Conservation (phyloP, 2,113 vertebrate species). For the Oryzias woworae region DNA sequence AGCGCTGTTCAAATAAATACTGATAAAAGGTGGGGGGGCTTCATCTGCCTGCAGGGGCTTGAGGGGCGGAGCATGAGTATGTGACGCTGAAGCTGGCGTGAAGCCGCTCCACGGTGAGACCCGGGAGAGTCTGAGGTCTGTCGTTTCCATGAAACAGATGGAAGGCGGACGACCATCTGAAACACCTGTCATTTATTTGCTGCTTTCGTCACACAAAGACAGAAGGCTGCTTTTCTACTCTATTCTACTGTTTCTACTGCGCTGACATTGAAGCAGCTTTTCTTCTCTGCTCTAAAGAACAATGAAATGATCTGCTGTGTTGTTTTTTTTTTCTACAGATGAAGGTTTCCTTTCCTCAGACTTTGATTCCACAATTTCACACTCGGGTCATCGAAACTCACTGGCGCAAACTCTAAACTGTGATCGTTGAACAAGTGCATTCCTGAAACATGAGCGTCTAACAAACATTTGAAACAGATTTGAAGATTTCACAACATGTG, state of each 20-base stretch:
- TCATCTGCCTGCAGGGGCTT: conserved; percentile 24
- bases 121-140: no score
- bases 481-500: neutral
- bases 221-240: conserved; percentile 3
- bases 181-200: neutral
- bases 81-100: no score
- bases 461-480: neutral
- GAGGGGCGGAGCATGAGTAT: no score
- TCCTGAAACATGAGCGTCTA: no score
- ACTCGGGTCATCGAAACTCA: no score
- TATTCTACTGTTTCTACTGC: conserved; percentile 15
- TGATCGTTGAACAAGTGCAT: no score
- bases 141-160: conserved; percentile 1
- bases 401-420: no score
- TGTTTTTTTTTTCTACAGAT: neutral
- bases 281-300: neutral
- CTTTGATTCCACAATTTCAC: neutral
- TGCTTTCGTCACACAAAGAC: conserved; percentile 9
- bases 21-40: conserved; percentile 28
- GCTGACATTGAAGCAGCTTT: conserved; percentile 9
- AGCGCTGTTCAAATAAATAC: conserved; percentile 54
- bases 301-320: neutral
- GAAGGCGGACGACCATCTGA: neutral
- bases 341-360: neutral
- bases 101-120: no score